A percentile compares a stretch with the other conserved stretches of the same genome.
Conservation (phyloP, 2,888 invertebrate species). For the Cancer borealis region DNA sequence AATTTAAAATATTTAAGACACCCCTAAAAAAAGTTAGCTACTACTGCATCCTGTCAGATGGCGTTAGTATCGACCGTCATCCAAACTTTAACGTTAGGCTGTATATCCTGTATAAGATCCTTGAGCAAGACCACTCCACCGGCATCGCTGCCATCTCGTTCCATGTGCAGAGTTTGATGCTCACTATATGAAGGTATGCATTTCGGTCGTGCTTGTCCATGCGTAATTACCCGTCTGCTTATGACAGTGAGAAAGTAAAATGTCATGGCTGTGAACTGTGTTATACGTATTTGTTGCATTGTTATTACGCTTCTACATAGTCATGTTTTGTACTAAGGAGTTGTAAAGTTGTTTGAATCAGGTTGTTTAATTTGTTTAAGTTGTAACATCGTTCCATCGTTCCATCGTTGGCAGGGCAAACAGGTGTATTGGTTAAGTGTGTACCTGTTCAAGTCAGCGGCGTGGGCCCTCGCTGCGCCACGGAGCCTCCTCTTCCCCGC, state of each 20-base stretch:
- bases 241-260: not conserved
- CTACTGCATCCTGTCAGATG: not conserved
- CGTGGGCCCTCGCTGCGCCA: not conserved
- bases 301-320: not conserved
- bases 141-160: not conserved
- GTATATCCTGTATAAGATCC: no score
- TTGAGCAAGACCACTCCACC: not conserved
- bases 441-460: constrained; percentile 37
- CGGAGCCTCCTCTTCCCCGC: constrained; percentile 66
- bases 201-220: constrained; percentile 5
- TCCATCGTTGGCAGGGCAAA: not conserved
- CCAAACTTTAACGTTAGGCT: no score
- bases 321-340: not conserved
- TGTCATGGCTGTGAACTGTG: not conserved
- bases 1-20: no score
- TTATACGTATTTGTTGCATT: not conserved
- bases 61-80: no score
- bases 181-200: not conserved
- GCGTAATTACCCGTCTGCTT: not conserved
- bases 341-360: not conserved
- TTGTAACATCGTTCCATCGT: not conserved
- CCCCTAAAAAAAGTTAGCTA: not conserved
- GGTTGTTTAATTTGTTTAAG: not conserved
- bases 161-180: not conserved
- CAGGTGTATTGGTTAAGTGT: constrained; percentile 30